Base-by-base conservation (phyloP, 2,113 vertebrate species). In the Notiomystis cincta region DNA sequence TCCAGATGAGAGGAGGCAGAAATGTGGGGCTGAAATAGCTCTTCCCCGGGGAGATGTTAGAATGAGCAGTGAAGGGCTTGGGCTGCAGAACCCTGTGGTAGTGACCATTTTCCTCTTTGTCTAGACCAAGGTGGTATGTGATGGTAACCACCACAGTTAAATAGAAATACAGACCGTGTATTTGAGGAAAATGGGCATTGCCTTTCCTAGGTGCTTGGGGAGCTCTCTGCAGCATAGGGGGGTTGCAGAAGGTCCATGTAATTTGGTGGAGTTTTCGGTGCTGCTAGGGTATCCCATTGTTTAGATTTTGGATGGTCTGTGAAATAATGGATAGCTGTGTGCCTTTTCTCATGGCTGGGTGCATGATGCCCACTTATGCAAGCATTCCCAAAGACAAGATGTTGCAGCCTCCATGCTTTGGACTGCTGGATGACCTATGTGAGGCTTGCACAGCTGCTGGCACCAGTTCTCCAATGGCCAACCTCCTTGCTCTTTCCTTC, bases 161-260 rank as follows among this genome's bases (percentile, higher is more conserved):
- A 19, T 2, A 58, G 47, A 70, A 87, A 15, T 38, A 44, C 4
- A 42, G 47, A 5, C 15, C 1, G 0, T 10, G 2, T 58, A 8
- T 67, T 37, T 48, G 40, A 40, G 48, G 13, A 50, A 30, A 18
- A 13, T 6, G 9, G 17, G 19, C 2, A 2, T 0, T 40, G 23
- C 23, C 9, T 69, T 20, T 81, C 11, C 17, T 0, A 1, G 25
- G 5, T 72, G 28, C 16, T 37, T 61, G 40, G 12, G 27, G 31
- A n/a, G n/a, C 37, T 37, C 23, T 53, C 8, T 73, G 33, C 66
- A 0, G 0, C 23, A 6, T 15, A 0, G 0, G 0, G 0, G 25
- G 2, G 3, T 53, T 72, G 42, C 24, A 28, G 42, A 48, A 72
- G 6, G 3, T 58, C 15, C 9, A 5, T 2, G 13, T 25, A 20